Evolutionary conservation across 2,797 vertebrate species (phyloP).

Genomic region (Atherinosoma microstoma): DNA sequence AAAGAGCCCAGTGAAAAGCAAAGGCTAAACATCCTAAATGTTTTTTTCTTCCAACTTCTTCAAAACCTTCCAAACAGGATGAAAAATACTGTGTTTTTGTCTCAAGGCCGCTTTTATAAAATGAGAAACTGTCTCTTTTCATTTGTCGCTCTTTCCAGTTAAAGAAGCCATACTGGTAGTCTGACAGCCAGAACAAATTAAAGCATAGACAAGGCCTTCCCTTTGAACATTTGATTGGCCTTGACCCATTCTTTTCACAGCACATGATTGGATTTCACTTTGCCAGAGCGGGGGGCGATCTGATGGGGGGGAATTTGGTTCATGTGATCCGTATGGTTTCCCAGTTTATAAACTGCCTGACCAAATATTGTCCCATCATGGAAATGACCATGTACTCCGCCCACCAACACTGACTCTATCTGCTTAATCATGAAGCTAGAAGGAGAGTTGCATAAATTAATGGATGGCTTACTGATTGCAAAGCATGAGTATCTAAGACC

Average conservation of each 20-base stretch:
- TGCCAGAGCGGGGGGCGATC: conserved; percentile 11
- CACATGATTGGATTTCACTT: conserved; percentile 45
- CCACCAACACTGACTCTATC: conserved; percentile 18
- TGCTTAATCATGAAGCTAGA: background rate
- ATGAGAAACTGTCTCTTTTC: conserved; percentile 30
- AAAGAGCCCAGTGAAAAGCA: conserved; percentile 32
- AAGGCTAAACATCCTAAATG: conserved; percentile 38
- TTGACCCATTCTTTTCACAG: conserved; percentile 37
- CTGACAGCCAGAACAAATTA: conserved; percentile 43
- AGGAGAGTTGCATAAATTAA: background rate
- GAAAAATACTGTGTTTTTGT: conserved; percentile 23
- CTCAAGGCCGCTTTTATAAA: conserved; percentile 37
- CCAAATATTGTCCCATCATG: conserved; percentile 10
- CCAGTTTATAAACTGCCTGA: conserved; percentile 8
- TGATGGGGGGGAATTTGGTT: conserved; percentile 29
- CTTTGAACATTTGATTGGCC: conserved; percentile 42
- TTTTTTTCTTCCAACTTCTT: background rate
- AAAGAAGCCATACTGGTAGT: background rate
- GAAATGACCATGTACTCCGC: background rate
- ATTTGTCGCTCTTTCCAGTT: conserved; percentile 12
- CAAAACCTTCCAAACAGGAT: background rate
- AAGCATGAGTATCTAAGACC: background rate
- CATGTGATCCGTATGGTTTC: conserved; percentile 17
- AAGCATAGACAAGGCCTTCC: conserved; percentile 19
- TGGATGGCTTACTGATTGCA: background rate